Evolutionary conservation across 2,888 invertebrate species (phyloP).

Genomic region (Stictocephala bisonia): DNA sequence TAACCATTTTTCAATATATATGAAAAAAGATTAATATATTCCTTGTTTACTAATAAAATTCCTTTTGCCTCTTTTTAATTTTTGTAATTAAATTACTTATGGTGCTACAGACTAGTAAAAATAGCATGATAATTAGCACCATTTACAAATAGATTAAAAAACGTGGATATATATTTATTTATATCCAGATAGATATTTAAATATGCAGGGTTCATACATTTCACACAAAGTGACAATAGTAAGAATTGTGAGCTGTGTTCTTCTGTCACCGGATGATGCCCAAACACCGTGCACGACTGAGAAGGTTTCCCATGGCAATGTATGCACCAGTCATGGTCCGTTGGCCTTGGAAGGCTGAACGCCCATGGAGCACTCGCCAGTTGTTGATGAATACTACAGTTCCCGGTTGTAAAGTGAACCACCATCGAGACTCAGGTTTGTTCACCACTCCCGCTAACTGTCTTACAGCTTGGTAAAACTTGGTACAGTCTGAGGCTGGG

Average conservation of each 20-base stretch:
- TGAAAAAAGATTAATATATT: too few species aligned
- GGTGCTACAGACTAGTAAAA: neutral
- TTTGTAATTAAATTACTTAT: too few species aligned
- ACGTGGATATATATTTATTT: too few species aligned
- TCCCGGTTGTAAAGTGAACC: constrained; percentile 74
- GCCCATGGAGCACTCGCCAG: constrained; percentile 81
- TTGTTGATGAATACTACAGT: constrained; percentile 80
- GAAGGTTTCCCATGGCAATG: constrained; percentile 76
- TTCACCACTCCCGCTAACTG: constrained; percentile 69
- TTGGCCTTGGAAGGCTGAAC: constrained; percentile 75
- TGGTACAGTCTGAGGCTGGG: constrained; percentile 66
- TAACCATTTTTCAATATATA: too few species aligned
- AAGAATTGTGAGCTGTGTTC: neutral
- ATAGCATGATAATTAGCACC: too few species aligned
- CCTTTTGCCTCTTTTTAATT: too few species aligned
- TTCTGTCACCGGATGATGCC: constrained; percentile 41
- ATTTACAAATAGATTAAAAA: too few species aligned
- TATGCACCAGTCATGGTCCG: constrained; percentile 79
- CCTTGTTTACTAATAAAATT: too few species aligned
- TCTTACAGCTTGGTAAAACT: constrained; percentile 73
- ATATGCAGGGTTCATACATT: too few species aligned
- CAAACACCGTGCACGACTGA: constrained; percentile 68
- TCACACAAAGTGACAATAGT: too few species aligned
- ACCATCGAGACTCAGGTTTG: constrained; percentile 68
- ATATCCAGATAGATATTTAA: too few species aligned